Evolutionary conservation across 23 tunicate species (phyloP).

Genomic region (Phallusia fumigata): DNA sequence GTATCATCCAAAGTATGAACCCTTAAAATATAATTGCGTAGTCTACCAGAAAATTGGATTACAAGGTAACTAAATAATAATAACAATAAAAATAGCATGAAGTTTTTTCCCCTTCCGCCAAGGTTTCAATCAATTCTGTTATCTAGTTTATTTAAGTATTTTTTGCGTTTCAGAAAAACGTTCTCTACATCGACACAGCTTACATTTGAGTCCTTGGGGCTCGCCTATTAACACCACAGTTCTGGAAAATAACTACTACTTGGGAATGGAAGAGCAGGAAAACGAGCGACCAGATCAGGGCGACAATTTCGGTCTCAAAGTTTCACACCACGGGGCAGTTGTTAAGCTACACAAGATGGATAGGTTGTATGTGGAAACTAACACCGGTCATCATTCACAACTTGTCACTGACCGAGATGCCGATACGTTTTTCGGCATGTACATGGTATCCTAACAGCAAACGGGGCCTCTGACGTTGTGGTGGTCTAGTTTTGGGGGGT

Average conservation of each 20-base stretch:
- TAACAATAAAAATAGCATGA: too few relatives aligned
- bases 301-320: background rate
- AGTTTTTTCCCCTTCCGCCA: too few relatives aligned
- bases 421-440: constrained; percentile 8
- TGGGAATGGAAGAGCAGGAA: background rate
- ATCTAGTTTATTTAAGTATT: too few relatives aligned
- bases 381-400: background rate
- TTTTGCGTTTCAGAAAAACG: background rate
- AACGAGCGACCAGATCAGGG: background rate
- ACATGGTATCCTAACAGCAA: background rate
- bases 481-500: too few relatives aligned
- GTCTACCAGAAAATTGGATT: background rate
- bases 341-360: background rate
- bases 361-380: background rate
- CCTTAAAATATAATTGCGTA: too few relatives aligned
- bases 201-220: background rate
- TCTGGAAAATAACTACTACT: background rate
- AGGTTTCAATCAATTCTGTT: too few relatives aligned
- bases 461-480: background rate
- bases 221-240: background rate
- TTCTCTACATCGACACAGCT: background rate
- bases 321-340: constrained; percentile 2
- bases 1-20: too few relatives aligned
- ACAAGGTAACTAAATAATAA: too few relatives aligned
- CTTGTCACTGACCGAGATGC: background rate